These are phyloP conservation scores for Tauraco hartlaubi DNA, from an alignment of 2,797 vertebrate species.

Conservation along the genomic window DNA sequence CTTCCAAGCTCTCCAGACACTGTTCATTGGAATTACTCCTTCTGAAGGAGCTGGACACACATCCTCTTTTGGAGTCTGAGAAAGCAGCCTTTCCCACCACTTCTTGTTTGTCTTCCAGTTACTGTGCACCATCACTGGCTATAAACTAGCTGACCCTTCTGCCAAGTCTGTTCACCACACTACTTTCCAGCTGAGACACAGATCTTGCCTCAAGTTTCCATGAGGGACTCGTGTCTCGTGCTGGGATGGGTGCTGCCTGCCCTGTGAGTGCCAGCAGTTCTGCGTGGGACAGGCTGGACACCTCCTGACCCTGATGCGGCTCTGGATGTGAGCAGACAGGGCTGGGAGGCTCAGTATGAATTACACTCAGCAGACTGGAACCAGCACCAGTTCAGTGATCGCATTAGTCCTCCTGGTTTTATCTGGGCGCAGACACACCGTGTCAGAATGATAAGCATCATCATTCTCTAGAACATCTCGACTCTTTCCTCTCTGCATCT, in stretches of 20 bases:
- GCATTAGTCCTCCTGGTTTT: not conserved
- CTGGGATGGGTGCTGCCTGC: not conserved
- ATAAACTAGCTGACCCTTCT: not conserved
- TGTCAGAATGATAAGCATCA: not conserved
- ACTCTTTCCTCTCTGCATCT: not conserved
- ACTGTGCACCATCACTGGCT: not conserved
- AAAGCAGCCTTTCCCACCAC: not conserved
- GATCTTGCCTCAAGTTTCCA: not conserved
- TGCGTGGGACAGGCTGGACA: not conserved
- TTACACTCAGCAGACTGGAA: not conserved
- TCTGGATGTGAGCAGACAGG: not conserved
- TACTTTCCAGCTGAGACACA: not conserved
- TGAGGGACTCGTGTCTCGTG: rapidly evolving
- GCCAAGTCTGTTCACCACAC: not conserved
- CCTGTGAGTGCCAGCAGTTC: rapidly evolving
- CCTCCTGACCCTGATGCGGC: not conserved
- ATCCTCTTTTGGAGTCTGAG: not conserved
- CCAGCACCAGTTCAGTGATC: not conserved
- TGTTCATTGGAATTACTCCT: not conserved
- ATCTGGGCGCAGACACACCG: not conserved
- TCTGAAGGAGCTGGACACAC: not conserved
- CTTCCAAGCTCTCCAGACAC: not conserved
- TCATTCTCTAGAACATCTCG: not conserved
- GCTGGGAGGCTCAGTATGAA: not conserved
- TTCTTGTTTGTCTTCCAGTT: no score